Evolutionary conservation across 2,113 vertebrate species (phyloP), one percentile per base, ranked within the genome.

Genomic region (Ploceus nigricollis): DNA sequence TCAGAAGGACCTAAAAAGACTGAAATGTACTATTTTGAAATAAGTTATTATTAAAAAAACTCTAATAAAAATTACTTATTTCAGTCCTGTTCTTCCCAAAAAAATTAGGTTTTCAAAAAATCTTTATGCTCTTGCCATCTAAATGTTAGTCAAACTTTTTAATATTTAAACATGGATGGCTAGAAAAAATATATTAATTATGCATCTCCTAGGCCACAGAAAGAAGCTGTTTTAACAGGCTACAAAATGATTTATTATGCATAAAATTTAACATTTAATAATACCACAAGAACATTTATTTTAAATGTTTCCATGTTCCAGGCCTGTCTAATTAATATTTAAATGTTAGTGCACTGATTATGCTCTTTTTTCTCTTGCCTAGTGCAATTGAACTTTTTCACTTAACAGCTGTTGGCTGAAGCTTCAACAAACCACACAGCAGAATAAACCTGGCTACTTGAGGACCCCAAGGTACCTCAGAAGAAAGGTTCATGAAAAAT

Each of bases 111-210:
- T 96, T 94, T 89, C 27, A 82, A 95, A 90, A 30, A 50, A 45
- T 56, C 92, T 96, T 86, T 93, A 47, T 87, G 40, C 40, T 91
- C 93, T 58, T 96, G 31, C 47, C 68, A 57, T 91, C 61, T 87
- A 95, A 96, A 92, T 92, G 68, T 94, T 94, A 96, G 91, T 95
- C 76, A 75, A 82, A 58, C 77, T 76, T 83, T 88, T 97, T 87
- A 96, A 95, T 96, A 92, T 96, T 96, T 96, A 89, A 97, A 76
- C 40, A 73, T 0, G 6, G 56, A 70, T 93, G 64, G 68, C 56
- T 94, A 96, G 90, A 73, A 96, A 96, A 94, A 87, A 93, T 19
- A 58, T 30, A 94, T 96, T 93, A 96, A 96, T 96, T 97, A 97
- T 97, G 45, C 63, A 94, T 96, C 76, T 94, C 64, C 68, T 96